A percentile compares a stretch with the other conserved stretches of the same genome.
phyloP scores from a whole-genome alignment of 2,113 vertebrate genomes.

The Galbula dea region DNA sequence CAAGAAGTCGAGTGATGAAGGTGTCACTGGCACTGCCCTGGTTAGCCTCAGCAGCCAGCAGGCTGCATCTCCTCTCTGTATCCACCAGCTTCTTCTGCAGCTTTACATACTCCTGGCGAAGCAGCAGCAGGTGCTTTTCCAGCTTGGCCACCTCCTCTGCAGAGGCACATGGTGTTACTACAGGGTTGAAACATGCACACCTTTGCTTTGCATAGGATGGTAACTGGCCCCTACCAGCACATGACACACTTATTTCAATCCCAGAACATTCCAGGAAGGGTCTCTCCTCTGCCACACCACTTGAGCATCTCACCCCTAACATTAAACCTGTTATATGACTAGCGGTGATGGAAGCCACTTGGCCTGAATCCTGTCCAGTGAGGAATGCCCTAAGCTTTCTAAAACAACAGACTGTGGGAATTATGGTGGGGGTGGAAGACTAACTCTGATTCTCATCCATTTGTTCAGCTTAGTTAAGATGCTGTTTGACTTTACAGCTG shows the following conservation, averaged over 20 bases:
- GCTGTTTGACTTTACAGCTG: background rate
- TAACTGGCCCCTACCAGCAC: background rate
- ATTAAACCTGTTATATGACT: background rate
- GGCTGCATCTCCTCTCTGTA: constrained; percentile 87
- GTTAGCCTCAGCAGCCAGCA: constrained; percentile 85
- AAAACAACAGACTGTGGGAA: background rate
- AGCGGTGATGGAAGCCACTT: background rate
- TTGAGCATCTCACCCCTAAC: background rate
- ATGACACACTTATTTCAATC: background rate
- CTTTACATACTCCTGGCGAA: constrained; percentile 98
- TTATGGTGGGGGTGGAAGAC: background rate
- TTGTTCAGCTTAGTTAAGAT: background rate
- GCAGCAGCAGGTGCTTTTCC: constrained; percentile 96
- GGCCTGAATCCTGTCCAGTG: background rate
- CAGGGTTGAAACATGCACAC: background rate
- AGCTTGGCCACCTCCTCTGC: constrained; percentile 99
- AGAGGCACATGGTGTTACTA: background rate
- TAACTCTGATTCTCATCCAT: background rate
- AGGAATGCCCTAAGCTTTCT: background rate
- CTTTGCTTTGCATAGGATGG: background rate
- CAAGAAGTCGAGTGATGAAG: constrained; percentile 90
- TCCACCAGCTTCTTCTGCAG: constrained; percentile 95
- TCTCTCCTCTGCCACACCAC: background rate
- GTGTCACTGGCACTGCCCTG: constrained; percentile 81
- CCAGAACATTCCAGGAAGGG: background rate